Conservation (phyloP, 2,113 vertebrate genomes). For the Dendropsophus ebraccatus region DNA sequence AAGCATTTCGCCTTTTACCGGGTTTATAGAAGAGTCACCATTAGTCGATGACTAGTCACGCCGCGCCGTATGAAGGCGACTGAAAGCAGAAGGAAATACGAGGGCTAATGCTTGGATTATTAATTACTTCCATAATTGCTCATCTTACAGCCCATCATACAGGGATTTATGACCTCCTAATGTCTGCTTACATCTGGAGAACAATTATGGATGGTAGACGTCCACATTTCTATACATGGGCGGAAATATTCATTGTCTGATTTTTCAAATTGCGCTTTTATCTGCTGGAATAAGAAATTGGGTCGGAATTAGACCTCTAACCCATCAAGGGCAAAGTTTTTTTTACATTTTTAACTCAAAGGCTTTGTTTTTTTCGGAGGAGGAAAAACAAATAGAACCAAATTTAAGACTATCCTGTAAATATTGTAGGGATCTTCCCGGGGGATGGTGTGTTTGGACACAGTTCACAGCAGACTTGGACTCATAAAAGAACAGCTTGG, state of each 20-base stretch:
- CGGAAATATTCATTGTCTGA: not conserved
- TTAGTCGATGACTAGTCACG: constrained; percentile 68
- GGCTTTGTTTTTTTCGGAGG: too few species aligned
- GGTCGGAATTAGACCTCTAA: not conserved
- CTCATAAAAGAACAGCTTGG: too few species aligned
- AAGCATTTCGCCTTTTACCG: constrained; percentile 73
- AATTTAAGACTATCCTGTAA: too few species aligned
- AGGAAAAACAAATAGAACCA: too few species aligned
- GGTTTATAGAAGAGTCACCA: constrained; percentile 68
- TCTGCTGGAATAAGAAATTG: not conserved
- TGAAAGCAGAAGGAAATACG: constrained; percentile 38
- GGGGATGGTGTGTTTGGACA: too few species aligned
- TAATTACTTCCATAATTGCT: constrained; percentile 48
- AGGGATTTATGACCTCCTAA: constrained; percentile 28
- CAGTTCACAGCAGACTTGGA: too few species aligned
- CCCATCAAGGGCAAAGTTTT: too few species aligned
- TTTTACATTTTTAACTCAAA: too few species aligned
- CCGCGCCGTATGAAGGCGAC: not conserved
- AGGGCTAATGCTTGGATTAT: constrained; percentile 45
- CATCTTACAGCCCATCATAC: not conserved
- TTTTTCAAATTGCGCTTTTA: not conserved
- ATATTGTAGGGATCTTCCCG: too few species aligned
- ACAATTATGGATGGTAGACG: constrained; percentile 25
- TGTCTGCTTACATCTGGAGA: not conserved
- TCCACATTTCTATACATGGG: not conserved